Conservation (phyloP, 64 coral and sea anemone species). For the Porites lutea region DNA sequence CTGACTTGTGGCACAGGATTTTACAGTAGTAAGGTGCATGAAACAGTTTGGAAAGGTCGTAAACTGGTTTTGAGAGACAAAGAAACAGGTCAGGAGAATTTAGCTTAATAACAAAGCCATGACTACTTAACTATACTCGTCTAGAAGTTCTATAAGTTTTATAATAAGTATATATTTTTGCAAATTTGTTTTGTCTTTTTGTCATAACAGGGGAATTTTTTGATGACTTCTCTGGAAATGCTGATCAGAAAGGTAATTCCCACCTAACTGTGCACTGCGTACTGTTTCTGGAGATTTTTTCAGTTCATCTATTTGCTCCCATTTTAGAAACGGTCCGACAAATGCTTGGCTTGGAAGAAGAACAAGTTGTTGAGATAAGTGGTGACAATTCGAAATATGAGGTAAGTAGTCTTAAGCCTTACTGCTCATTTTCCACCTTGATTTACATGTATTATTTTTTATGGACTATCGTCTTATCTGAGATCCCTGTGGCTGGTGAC, state of each 20-base stretch:
- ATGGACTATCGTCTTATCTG: too few relatives aligned
- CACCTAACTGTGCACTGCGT: neutral
- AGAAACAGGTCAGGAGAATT: constrained; percentile 58
- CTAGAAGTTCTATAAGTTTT: too few relatives aligned
- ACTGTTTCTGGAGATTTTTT: too few relatives aligned
- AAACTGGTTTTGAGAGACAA: constrained; percentile 88
- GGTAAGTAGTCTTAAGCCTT: constrained; percentile 9
- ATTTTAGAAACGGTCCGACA: constrained; percentile 74
- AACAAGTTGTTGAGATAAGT: constrained; percentile 78
- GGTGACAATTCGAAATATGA: constrained; percentile 66
- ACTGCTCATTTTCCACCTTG: too few relatives aligned
- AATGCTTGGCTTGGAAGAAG: constrained; percentile 85
- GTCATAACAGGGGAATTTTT: constrained; percentile 62
- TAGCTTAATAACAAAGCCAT: too few relatives aligned
- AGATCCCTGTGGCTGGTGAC: too few relatives aligned
- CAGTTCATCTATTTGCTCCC: too few relatives aligned
- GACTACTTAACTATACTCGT: too few relatives aligned
- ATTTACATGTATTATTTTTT: too few relatives aligned
- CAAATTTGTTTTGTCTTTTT: neutral
- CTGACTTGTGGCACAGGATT: constrained; percentile 93
- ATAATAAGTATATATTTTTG: too few relatives aligned
- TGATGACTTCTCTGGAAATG: constrained; percentile 88
- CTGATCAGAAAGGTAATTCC: constrained; percentile 78
- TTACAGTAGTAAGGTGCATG: constrained; percentile 85
- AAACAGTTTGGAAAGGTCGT: constrained; percentile 85